These are phyloP conservation scores for Leiothrix lutea DNA, from an alignment of 2,113 vertebrate species.

Conservation along the genomic window DNA sequence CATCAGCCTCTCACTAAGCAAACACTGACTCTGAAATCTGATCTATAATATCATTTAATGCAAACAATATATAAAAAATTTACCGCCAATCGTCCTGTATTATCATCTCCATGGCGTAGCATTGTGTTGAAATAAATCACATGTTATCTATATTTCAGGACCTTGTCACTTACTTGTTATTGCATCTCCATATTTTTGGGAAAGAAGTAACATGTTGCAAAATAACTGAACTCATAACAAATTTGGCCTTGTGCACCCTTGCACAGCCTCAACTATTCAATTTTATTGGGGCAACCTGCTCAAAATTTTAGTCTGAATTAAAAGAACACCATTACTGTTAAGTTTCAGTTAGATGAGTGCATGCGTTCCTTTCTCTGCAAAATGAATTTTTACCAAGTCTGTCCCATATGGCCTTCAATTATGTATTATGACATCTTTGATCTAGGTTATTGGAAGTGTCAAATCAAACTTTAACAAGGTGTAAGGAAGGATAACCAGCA, in stretches of 20 bases:
- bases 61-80: background rate
- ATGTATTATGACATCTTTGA: conserved; percentile 53
- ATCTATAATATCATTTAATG: conserved; percentile 7
- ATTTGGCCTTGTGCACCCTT: background rate
- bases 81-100: background rate
- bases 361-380: background rate
- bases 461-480: conserved; percentile 48
- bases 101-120: background rate
- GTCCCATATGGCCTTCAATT: conserved; percentile 24
- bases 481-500: conserved; percentile 31
- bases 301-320: background rate
- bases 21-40: background rate
- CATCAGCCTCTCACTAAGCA: background rate
- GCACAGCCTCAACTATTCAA: background rate
- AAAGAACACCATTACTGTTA: background rate
- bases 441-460: conserved; percentile 36
- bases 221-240: background rate
- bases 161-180: background rate
- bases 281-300: background rate
- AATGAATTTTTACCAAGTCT: background rate
- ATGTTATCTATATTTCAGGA: background rate
- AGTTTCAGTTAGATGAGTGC: background rate
- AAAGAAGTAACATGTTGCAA: background rate
- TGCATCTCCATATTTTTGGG: background rate
- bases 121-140: background rate